These are phyloP conservation scores for Tachysurus vachellii DNA, from an alignment of 2,113 vertebrate genomes.

Conservation along the genomic window DNA sequence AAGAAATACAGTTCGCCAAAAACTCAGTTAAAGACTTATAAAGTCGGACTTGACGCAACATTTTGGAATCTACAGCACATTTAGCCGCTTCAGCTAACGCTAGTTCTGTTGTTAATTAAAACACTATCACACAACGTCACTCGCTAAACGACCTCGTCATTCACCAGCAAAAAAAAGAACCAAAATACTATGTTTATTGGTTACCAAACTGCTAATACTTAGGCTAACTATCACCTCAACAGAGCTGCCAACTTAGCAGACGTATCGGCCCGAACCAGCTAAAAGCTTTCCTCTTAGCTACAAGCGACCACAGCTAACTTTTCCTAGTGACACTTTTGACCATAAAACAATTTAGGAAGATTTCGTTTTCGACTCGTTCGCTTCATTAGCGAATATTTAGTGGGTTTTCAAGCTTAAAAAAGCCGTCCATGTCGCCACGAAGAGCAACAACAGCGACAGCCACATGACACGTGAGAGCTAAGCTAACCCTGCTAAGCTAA, in stretches of 20 bases:
- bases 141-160: background rate
- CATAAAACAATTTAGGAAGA: background rate
- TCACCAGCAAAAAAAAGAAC: background rate
- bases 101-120: background rate
- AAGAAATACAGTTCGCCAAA: background rate
- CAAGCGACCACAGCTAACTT: background rate
- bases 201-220: background rate
- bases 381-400: no score
- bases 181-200: background rate
- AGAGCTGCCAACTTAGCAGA: background rate
- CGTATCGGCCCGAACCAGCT: background rate
- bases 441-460: background rate
- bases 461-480: conserved; percentile 50
- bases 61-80: background rate
- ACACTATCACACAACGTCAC: background rate
- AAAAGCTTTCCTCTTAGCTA: background rate
- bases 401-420: background rate
- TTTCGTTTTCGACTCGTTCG: no score
- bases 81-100: background rate
- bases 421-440: background rate
- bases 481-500: no score
- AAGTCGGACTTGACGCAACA: background rate
- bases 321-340: background rate
- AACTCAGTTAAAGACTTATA: background rate
- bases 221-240: background rate